Base-by-base conservation (phyloP, 2,888 invertebrate species). In the Sinelater perroti region DNA sequence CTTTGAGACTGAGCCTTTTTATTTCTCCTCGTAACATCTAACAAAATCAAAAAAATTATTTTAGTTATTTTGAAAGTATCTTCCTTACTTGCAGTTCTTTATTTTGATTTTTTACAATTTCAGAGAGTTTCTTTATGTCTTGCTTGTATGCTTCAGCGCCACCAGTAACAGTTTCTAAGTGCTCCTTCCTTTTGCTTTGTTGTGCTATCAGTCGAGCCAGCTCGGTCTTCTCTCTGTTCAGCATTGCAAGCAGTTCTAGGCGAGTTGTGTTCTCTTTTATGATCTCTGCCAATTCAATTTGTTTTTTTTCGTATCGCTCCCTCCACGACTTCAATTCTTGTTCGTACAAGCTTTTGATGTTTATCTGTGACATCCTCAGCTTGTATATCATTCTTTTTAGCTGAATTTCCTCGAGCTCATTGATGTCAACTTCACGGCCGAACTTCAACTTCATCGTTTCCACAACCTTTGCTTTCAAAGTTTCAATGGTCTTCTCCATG, bases 401-500 rank as follows among this genome's bases (percentile, higher is more conserved):
- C 33, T 85, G 77, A 26, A 81, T 79, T 69, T 86, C 85, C 66
- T 86, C 85, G 58, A 87, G 68, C 57, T 83, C 82, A 53, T 81
- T 78, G 1, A 86, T 17, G 14, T 36, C 18, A 10, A 21, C 24
- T 24, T 4, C 26, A n/a, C 10, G 24, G n/a, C 86, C 86, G 66
- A 87, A 87, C 69, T 85, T 85, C 30, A 80, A 77, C 33, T 77
- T 76, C 80, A 85, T 83, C 33, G 78, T 77, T 21, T 79, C 73
- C 8, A 74, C 73, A 17, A 84, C 82, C 70, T 78, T 79, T 1
- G 81, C 81, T 50, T 87, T 83, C 2, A 90, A 70, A 5, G 79
- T 78, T 1, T 78, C 77, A 1, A 88, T 86, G 50, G 82, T 80
- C 0, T 76, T 75, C 5, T 83, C 80, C 90, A 91, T 91, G 40